Conservation (phyloP, 2,888 invertebrate species). For the Drosophila meridiana region DNA sequence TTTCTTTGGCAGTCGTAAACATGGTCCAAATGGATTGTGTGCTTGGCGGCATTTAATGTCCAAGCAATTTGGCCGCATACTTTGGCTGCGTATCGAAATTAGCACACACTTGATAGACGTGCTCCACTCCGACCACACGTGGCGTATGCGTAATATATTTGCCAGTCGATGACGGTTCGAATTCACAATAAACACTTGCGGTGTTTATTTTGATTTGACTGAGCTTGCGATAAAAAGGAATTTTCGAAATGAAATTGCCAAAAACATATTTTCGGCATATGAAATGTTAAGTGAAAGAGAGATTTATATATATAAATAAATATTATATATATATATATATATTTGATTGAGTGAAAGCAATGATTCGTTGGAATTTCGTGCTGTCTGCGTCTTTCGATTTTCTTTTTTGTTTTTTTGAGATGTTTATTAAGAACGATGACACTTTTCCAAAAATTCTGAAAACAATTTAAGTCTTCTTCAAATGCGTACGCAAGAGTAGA, state of each 20-base stretch:
- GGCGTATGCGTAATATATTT: slow-evolving; percentile 47
- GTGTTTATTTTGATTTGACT: slow-evolving; percentile 50
- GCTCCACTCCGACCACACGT: slow-evolving; percentile 23
- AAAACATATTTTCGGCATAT: background rate
- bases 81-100: slow-evolving; percentile 25
- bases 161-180: slow-evolving; percentile 68
- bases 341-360: slow-evolving; percentile 33
- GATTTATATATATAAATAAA: background rate
- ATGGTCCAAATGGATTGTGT: slow-evolving; percentile 32
- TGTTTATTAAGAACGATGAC: slow-evolving; percentile 60
- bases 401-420: slow-evolving; percentile 21
- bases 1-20: slow-evolving; percentile 22
- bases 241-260: background rate
- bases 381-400: background rate
- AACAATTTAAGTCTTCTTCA: slow-evolving; percentile 52
- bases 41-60: slow-evolving; percentile 24
- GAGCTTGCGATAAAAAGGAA: slow-evolving; percentile 2
- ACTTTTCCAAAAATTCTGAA: slow-evolving; percentile 66
- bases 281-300: slow-evolving; percentile 10
- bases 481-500: background rate
- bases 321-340: background rate
- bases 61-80: slow-evolving; percentile 42
- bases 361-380: slow-evolving; percentile 28
- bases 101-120: slow-evolving; percentile 44
- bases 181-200: slow-evolving; percentile 58